Percentiles rank a stretch among this genome's conserved stretches.
These are phyloP conservation scores for Lithosia quadra DNA, from an alignment of 2,888 invertebrate genomes.

Conservation along the genomic window DNA sequence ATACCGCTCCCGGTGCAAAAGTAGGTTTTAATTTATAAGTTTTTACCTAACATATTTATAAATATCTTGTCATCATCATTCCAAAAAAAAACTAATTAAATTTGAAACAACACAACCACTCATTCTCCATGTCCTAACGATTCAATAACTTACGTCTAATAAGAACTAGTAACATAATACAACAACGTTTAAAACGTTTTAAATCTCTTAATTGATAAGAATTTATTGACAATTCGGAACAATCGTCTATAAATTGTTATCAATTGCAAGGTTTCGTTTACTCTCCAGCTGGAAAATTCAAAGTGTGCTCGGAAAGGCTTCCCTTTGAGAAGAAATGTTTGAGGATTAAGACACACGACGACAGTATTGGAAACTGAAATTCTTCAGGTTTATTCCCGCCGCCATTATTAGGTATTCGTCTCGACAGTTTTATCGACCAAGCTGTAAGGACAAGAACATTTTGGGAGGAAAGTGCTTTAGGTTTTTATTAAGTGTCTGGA, in stretches of 20 bases:
- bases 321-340: background rate
- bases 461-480: background rate
- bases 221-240: background rate
- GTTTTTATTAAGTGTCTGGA: background rate
- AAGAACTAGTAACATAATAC: too few relatives aligned
- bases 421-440: background rate
- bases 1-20: too few relatives aligned
- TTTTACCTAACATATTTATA: too few relatives aligned
- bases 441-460: background rate
- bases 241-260: background rate
- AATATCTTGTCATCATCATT: too few relatives aligned
- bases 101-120: too few relatives aligned
- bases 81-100: too few relatives aligned
- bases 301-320: background rate
- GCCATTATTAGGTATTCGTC: background rate
- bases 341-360: background rate
- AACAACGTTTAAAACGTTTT: background rate
- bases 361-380: conserved; percentile 7
- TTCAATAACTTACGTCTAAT: too few relatives aligned
- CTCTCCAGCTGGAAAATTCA: background rate
- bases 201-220: background rate
- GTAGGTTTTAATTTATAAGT: too few relatives aligned
- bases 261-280: background rate
- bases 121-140: too few relatives aligned
- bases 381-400: background rate